Percentiles rank a stretch among this genome's conserved stretches.
Conservation (phyloP, 2,113 vertebrate species). For the Genyomyrus donnyi region DNA sequence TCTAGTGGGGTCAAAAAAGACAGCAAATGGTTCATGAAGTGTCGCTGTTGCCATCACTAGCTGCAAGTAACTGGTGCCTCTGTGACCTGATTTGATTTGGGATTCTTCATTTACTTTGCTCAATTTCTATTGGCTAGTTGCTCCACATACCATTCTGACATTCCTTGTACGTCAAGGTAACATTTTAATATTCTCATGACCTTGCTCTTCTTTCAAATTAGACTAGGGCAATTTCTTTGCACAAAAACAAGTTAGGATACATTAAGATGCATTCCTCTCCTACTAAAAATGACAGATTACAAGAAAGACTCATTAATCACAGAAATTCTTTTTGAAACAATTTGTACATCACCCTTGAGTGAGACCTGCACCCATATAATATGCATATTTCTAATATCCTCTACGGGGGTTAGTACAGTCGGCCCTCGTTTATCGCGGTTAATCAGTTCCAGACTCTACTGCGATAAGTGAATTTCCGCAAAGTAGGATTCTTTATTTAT, state of each 20-base stretch:
- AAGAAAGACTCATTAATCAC: neutral
- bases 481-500: too few species aligned
- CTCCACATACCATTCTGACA: neutral
- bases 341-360: neutral
- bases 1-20: neutral
- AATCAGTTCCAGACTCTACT: too few species aligned
- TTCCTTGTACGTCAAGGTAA: neutral
- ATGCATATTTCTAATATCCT: neutral
- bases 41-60: neutral
- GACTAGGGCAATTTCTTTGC: neutral
- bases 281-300: neutral
- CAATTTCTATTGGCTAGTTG: neutral
- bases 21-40: neutral
- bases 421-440: too few species aligned
- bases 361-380: neutral
- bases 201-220: neutral
- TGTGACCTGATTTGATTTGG: neutral
- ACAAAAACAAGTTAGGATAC: neutral
- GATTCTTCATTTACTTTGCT: neutral
- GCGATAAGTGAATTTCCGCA: too few species aligned
- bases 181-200: neutral
- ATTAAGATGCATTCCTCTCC: neutral
- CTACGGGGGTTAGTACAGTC: neutral
- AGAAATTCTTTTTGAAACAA: neutral
- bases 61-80: neutral